phyloP scores from a whole-genome alignment of 2,888 invertebrate genomes.

The Lasioglossum calceatum region DNA sequence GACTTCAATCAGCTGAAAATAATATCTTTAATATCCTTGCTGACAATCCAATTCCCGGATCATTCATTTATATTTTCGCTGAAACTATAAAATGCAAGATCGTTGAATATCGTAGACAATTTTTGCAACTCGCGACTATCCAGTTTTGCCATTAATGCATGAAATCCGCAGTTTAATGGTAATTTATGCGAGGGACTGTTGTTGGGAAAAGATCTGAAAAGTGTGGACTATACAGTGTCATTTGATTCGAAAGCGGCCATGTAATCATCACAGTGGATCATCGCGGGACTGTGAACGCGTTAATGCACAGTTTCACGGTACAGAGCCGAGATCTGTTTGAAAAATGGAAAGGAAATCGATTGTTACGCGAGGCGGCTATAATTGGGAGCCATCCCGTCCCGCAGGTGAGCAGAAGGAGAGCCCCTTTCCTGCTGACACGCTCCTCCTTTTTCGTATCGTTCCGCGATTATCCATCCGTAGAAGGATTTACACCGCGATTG shows the following conservation, averaged over 20 bases:
- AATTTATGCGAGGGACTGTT: background rate
- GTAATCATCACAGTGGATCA: background rate
- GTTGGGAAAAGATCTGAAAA: background rate
- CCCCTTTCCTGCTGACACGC: constrained; percentile 11
- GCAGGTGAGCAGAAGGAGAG: background rate
- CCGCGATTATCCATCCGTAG: constrained; percentile 50
- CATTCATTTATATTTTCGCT: too few species aligned
- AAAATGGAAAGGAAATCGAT: constrained; percentile 50
- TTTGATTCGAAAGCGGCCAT: background rate
- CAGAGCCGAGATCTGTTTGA: constrained; percentile 1
- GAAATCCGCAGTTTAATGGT: background rate
- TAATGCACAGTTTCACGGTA: constrained; percentile 2
- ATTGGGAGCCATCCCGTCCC: constrained; percentile 20
- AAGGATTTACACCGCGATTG: constrained; percentile 63
- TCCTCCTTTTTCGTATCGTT: constrained; percentile 13
- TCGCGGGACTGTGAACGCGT: background rate
- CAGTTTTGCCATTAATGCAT: background rate
- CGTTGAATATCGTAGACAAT: too few species aligned
- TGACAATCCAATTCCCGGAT: too few species aligned
- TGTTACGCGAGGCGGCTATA: constrained; percentile 34
- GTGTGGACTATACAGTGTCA: background rate
- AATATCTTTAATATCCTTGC: background rate
- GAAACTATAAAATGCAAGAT: too few species aligned
- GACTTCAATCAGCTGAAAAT: background rate
- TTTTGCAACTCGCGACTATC: too few species aligned